These are phyloP conservation scores for Psettodes erumei DNA, from an alignment of 2,113 vertebrate genomes.

Conservation along the genomic window DNA sequence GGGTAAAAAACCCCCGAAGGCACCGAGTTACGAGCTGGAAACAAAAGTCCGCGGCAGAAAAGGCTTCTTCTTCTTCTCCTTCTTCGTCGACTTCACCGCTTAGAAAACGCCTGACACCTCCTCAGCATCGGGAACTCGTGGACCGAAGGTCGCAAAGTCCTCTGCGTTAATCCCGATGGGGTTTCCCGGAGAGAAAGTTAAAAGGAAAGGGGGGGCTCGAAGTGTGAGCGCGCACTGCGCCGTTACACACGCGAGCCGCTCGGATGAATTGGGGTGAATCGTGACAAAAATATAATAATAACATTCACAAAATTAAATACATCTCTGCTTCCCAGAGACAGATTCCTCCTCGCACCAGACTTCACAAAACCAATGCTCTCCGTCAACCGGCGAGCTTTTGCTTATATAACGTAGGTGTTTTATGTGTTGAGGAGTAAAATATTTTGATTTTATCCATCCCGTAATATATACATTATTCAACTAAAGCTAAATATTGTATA, in stretches of 20 bases:
- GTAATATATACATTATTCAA: no score
- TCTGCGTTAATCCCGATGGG: neutral
- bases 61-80: no score
- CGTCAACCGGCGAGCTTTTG: neutral
- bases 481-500: neutral
- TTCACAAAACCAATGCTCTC: conserved; percentile 17
- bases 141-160: conserved; percentile 7
- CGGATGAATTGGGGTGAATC: neutral
- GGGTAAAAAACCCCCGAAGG: neutral
- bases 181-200: conserved; percentile 46
- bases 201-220: conserved; percentile 8
- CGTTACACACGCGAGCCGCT: neutral
- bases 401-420: conserved; percentile 55
- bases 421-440: neutral
- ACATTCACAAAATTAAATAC: neutral
- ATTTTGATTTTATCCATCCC: neutral
- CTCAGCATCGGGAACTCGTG: neutral
- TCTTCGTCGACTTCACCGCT: neutral
- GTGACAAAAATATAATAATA: conserved; percentile 3
- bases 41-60: conserved; percentile 4
- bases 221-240: neutral
- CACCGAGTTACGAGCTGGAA: neutral
- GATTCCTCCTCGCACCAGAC: conserved; percentile 40
- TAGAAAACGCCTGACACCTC: conserved; percentile 9
- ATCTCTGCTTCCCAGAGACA: conserved; percentile 15